A percentile compares a stretch with the other conserved stretches of the same genome.
Conservation (phyloP, 2,888 invertebrate species). For the Resseliella maxima region DNA sequence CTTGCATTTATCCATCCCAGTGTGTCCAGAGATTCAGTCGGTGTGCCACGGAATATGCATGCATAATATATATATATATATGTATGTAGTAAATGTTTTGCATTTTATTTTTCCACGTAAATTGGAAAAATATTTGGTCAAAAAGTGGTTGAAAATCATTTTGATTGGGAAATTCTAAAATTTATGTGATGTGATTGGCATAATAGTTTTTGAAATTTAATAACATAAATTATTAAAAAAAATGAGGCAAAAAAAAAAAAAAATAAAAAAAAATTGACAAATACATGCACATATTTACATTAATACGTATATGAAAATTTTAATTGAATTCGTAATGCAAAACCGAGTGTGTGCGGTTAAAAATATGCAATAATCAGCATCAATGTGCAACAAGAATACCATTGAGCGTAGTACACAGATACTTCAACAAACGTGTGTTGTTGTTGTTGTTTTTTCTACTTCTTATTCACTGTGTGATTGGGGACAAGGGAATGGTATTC, state of each 20-base stretch:
- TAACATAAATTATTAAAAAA: background rate
- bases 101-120: background rate
- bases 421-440: background rate
- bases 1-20: no score
- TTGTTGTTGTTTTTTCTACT: background rate
- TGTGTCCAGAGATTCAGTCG: no score
- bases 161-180: background rate
- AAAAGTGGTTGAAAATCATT: background rate
- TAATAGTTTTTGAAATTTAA: background rate
- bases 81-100: no score
- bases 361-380: conserved; percentile 47
- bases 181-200: background rate
- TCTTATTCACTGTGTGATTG: background rate
- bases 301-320: background rate
- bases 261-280: background rate
- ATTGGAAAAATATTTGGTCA: background rate
- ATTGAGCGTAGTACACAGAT: conserved; percentile 6
- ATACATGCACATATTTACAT: background rate
- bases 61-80: no score
- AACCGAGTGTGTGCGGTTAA: background rate
- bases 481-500: background rate
- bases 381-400: conserved; percentile 16
- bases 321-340: conserved; percentile 14
- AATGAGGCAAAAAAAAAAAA: background rate
- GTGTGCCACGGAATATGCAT: no score